Conservation (phyloP, 2,888 invertebrate genomes). For the Caenorhabditis drosophilae region DNA sequence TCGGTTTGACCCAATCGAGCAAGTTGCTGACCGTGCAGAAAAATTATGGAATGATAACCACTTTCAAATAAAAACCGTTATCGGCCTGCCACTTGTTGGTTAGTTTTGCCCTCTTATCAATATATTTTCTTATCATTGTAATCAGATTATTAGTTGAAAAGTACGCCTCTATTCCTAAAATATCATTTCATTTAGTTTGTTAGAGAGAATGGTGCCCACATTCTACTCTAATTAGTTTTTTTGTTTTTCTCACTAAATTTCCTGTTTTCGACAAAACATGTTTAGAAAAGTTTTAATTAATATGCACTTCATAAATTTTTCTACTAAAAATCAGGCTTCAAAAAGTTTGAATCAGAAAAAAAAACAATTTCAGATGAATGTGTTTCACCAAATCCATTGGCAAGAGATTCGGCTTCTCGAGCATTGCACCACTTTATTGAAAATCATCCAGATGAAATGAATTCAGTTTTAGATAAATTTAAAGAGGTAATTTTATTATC, state of each 20-base stretch:
- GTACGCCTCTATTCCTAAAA: no score
- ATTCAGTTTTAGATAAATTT: constrained; percentile 33
- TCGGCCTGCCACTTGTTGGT: constrained; percentile 41
- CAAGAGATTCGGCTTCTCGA: constrained; percentile 83
- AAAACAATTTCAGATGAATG: constrained; percentile 45
- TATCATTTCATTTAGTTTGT: no score
- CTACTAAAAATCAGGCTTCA: neutral
- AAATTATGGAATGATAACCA: constrained; percentile 39
- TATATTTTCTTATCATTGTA: no score
- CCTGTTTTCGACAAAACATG: no score
- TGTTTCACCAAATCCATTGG: constrained; percentile 60
- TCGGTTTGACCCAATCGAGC: constrained; percentile 35
- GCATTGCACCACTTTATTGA: constrained; percentile 76
- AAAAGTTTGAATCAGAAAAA: constrained; percentile 1
- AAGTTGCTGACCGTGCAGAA: constrained; percentile 29
- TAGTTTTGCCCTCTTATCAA: neutral
- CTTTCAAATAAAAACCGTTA: constrained; percentile 17
- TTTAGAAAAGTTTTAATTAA: no score
- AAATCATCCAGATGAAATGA: constrained; percentile 42
- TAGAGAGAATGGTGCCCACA: no score
- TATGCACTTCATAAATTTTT: neutral
- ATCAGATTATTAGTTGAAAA: neutral
- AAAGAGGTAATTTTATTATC: constrained; percentile 24
- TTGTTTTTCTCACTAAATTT: no score
- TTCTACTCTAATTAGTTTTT: no score